These are phyloP conservation scores for Istiophorus platypterus DNA, from an alignment of 2,113 vertebrate genomes.

Conservation along the genomic window DNA sequence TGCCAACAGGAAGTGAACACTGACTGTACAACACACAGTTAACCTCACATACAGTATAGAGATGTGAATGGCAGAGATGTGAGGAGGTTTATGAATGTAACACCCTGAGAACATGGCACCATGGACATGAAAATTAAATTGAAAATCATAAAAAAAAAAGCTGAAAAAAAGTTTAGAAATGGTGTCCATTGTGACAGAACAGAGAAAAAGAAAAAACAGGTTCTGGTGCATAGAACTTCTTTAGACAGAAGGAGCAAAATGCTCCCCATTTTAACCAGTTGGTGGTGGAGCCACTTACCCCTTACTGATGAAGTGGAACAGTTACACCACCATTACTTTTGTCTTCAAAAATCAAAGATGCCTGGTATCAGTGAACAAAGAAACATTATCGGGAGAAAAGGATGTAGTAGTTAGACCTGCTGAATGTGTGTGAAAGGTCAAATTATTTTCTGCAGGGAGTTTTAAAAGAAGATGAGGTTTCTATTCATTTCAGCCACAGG, in stretches of 20 bases:
- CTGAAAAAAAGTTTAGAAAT: background rate
- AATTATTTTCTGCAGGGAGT: conserved; percentile 13
- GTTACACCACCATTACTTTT: background rate
- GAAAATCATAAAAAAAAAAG: conserved; percentile 7
- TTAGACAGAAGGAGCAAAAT: conserved; percentile 10
- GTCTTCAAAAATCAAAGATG: conserved; percentile 17
- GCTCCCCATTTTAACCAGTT: conserved; percentile 47
- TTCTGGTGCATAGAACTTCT: conserved; percentile 33
- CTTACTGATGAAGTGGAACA: conserved; percentile 1
- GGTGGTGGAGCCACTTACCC: conserved; percentile 52
- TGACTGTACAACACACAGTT: conserved; percentile 38
- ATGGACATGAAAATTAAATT: conserved; percentile 19
- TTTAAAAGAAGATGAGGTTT: conserved; percentile 11
- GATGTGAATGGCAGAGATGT: conserved; percentile 15
- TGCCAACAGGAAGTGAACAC: conserved; percentile 45
- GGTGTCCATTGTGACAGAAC: conserved; percentile 1
- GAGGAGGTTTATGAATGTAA: conserved; percentile 26
- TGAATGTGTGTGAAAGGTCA: conserved; percentile 1
- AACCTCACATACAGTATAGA: conserved; percentile 32
- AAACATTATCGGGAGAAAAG: conserved; percentile 10
- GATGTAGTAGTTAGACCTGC: conserved; percentile 10
- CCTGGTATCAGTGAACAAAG: background rate
- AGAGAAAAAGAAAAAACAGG: conserved; percentile 14
- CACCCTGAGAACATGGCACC: conserved; percentile 74
- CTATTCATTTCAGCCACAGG: conserved; percentile 16